These are phyloP conservation scores for Agapornis roseicollis DNA, from an alignment of 2,113 vertebrate species.

Conservation along the genomic window DNA sequence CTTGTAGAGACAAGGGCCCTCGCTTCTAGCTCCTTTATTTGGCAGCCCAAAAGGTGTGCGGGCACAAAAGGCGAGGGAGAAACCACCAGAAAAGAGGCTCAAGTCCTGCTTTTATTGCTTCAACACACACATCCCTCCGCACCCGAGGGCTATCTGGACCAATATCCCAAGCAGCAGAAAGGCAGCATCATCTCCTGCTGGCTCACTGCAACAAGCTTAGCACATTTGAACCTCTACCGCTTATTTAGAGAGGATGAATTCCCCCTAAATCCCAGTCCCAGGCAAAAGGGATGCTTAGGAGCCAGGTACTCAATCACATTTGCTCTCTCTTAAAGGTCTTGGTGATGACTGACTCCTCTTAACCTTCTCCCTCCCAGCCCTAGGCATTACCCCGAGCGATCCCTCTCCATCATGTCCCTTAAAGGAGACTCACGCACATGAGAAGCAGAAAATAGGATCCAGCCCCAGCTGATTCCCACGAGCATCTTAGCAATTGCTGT, in stretches of 20 bases:
- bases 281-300: neutral
- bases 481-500: neutral
- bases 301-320: neutral
- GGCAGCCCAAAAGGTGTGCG: accelerated
- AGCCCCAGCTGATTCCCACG: neutral
- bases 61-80: neutral
- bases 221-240: neutral
- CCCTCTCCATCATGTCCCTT: neutral
- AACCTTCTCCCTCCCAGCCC: neutral
- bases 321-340: neutral
- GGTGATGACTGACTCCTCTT: neutral
- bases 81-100: neutral
- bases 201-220: neutral
- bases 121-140: neutral
- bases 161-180: neutral
- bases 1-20: neutral
- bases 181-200: neutral
- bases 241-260: neutral
- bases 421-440: neutral
- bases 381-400: accelerated
- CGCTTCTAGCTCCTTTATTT: neutral
- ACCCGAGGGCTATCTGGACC: neutral
- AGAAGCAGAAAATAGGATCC: neutral
- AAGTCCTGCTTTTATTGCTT: neutral
- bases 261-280: neutral